A percentile compares a stretch with the other conserved stretches of the same genome.
Conservation (phyloP, 2,797 vertebrate genomes). For the Meriones psammophilus region DNA sequence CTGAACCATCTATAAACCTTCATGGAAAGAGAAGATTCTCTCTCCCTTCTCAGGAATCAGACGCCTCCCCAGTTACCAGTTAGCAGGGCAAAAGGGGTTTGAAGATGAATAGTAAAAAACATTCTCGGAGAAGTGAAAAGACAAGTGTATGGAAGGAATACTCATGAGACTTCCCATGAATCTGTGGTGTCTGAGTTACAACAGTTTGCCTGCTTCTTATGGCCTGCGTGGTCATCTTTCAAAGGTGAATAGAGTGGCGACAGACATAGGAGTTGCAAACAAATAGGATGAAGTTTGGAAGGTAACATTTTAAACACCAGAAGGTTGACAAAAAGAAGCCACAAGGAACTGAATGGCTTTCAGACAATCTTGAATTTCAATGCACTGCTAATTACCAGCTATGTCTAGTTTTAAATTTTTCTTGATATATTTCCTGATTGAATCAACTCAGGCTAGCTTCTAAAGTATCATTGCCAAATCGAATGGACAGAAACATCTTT, state of each 20-base stretch:
- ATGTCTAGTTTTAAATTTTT: background rate
- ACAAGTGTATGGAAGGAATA: background rate
- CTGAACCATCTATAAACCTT: background rate
- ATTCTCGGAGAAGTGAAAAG: background rate
- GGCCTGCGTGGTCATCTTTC: background rate
- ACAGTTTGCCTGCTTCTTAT: background rate
- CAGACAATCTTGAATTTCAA: background rate
- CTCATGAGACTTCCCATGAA: background rate
- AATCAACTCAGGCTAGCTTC: slow-evolving; percentile 22
- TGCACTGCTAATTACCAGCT: background rate
- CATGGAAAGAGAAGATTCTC: slow-evolving; percentile 4
- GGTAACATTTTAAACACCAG: background rate
- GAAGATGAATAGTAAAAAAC: slow-evolving; percentile 24
- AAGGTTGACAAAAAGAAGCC: background rate
- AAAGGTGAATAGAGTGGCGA: background rate
- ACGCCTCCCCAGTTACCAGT: background rate
- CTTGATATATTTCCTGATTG: slow-evolving; percentile 41
- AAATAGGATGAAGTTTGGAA: background rate
- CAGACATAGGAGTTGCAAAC: slow-evolving; percentile 26
- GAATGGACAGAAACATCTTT: background rate
- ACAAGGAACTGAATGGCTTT: background rate
- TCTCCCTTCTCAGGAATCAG: background rate
- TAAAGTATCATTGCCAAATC: background rate
- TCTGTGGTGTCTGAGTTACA: background rate
- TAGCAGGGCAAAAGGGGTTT: background rate